phyloP scores from a whole-genome alignment of 2,113 vertebrate species.

The Phalacrocorax aristotelis region DNA sequence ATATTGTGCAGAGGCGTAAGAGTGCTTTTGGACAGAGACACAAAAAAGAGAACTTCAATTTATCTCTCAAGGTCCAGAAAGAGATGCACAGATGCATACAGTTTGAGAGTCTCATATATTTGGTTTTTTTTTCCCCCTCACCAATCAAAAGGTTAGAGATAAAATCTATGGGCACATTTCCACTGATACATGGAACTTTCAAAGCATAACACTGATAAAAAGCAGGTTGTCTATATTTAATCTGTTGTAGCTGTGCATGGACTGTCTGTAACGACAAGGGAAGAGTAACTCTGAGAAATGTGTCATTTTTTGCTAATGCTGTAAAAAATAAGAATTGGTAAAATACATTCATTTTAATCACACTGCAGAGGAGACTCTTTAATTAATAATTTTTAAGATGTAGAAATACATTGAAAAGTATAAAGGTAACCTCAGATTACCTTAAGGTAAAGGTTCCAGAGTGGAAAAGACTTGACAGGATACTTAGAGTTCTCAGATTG shows the following conservation, averaged over 20 bases:
- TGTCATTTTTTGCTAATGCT: not conserved
- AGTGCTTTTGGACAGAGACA: not conserved
- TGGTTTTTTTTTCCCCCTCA: not conserved
- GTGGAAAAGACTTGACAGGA: not conserved
- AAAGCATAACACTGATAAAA: slow-evolving; percentile 1
- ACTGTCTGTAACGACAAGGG: not conserved
- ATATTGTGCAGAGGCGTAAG: not conserved
- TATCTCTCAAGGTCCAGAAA: not conserved
- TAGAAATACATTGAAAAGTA: not conserved
- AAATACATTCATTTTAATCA: not conserved
- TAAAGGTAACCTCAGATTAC: not conserved
- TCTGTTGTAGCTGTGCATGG: not conserved
- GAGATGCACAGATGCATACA: not conserved
- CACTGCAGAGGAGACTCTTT: not conserved
- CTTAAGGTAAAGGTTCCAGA: not conserved
- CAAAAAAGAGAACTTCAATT: not conserved
- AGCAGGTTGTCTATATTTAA: not conserved
- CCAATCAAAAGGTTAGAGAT: not conserved
- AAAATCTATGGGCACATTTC: not conserved
- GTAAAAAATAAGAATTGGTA: not conserved
- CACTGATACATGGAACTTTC: not conserved
- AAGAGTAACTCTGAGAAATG: not conserved
- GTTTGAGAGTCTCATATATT: not conserved
- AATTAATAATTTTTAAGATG: not conserved
- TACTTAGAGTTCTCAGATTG: not conserved